These are phyloP conservation scores for Urocitellus parryii DNA, from an alignment of 2,113 vertebrate genomes.

Conservation along the genomic window DNA sequence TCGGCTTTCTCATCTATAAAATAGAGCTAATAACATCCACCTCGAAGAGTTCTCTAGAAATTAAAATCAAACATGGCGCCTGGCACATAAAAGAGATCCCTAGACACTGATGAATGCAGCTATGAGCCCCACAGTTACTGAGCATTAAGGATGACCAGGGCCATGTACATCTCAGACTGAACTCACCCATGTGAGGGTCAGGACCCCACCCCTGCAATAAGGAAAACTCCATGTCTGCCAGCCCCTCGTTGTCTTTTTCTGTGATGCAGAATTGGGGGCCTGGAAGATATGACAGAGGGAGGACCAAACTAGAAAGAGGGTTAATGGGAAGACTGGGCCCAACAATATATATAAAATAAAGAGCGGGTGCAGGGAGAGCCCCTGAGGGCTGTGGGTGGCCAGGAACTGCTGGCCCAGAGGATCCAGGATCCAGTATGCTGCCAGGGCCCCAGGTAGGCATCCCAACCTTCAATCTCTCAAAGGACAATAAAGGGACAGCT, in stretches of 20 bases:
- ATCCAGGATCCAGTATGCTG: not conserved
- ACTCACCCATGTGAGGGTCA: accelerated
- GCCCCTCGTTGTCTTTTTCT: not conserved
- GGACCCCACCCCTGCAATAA: not conserved
- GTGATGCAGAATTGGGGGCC: not conserved
- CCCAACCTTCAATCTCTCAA: not conserved
- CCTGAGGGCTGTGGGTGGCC: too few relatives aligned
- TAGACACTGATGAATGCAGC: not conserved
- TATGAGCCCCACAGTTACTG: not conserved
- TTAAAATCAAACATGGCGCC: not conserved
- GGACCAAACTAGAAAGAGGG: not conserved
- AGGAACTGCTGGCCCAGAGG: not conserved
- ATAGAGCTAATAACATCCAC: too few relatives aligned
- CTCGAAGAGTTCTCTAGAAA: not conserved
- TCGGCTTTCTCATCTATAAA: not conserved
- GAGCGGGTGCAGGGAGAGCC: too few relatives aligned
- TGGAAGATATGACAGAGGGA: not conserved
- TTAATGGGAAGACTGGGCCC: not conserved
- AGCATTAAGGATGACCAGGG: not conserved
- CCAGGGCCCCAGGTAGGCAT: not conserved
- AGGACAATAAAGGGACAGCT: not conserved
- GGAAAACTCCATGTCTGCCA: not conserved
- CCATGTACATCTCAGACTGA: accelerated
- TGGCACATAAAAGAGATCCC: accelerated
- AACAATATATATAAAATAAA: accelerated